Evolutionary conservation across 2,113 vertebrate species (phyloP).

Genomic region (Piprites chloris): DNA sequence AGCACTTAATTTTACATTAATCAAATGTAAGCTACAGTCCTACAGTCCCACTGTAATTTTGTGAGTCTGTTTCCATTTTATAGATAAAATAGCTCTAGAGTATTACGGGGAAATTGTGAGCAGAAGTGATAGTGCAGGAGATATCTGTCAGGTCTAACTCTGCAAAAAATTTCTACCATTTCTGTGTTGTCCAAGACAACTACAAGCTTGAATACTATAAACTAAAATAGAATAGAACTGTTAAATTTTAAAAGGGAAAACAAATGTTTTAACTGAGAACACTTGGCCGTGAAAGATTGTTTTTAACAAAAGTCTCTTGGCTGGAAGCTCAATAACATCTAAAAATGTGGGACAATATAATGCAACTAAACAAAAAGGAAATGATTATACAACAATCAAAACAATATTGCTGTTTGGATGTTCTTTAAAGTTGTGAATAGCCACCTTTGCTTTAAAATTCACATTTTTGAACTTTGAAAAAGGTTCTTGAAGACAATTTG

Average conservation of each 20-base stretch:
- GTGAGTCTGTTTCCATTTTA: not conserved
- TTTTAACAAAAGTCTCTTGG: not conserved
- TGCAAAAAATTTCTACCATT: not conserved
- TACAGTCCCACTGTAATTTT: not conserved
- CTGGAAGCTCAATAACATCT: not conserved
- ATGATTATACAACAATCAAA: conserved; percentile 29
- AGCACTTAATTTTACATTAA: not conserved
- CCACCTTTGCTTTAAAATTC: conserved; percentile 35
- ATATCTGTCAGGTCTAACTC: not conserved
- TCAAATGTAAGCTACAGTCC: not conserved
- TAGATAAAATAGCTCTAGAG: not conserved
- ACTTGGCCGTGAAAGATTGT: not conserved
- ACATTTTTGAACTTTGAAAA: conserved; percentile 49
- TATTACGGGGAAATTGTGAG: not conserved
- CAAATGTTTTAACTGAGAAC: not conserved
- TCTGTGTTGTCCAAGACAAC: not conserved
- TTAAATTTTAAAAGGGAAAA: not conserved
- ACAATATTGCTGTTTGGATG: not conserved
- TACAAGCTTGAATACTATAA: not conserved
- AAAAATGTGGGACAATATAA: not conserved
- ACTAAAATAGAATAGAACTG: not conserved
- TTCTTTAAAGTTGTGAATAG: conserved; percentile 21
- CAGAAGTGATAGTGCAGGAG: not conserved
- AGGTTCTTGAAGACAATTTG: conserved; percentile 39
- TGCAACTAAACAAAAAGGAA: not conserved